Conservation (phyloP, 2,113 vertebrate genomes). For the Brachyhypopomus occidentalis region DNA sequence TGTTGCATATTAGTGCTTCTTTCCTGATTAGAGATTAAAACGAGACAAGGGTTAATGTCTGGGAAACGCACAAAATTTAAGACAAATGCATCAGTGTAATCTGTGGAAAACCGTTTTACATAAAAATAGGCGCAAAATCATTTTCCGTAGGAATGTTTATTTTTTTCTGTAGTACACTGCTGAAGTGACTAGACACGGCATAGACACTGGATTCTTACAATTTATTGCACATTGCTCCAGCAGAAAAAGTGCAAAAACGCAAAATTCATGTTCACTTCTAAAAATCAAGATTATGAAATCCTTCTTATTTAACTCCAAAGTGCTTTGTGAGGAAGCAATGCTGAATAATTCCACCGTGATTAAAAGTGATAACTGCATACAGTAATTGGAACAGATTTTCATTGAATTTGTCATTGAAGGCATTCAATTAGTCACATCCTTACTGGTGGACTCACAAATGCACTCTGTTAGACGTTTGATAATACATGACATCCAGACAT, state of each 20-base stretch:
- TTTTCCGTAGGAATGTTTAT: too few species aligned
- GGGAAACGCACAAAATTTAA: too few species aligned
- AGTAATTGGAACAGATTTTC: neutral
- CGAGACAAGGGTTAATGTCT: too few species aligned
- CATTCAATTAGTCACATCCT: neutral
- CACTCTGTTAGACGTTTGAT: neutral
- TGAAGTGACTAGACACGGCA: neutral
- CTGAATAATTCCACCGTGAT: neutral
- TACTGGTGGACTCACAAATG: neutral
- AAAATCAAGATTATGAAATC: neutral
- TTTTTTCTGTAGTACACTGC: too few species aligned
- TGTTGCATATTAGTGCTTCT: too few species aligned
- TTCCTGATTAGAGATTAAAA: too few species aligned
- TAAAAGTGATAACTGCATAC: neutral
- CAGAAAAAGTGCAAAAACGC: neutral
- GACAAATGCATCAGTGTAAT: too few species aligned
- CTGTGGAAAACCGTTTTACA: too few species aligned
- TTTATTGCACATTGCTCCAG: slow-evolving; percentile 1
- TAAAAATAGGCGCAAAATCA: too few species aligned
- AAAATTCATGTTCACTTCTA: neutral
- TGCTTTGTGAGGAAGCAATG: neutral
- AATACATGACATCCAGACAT: neutral
- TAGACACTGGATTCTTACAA: neutral
- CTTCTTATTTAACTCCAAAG: neutral
- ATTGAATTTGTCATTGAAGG: too few species aligned